A percentile compares a stretch with the other conserved stretches of the same genome.
Conservation (phyloP, 2,888 invertebrate species). For the Acanthosepion lycidas region DNA sequence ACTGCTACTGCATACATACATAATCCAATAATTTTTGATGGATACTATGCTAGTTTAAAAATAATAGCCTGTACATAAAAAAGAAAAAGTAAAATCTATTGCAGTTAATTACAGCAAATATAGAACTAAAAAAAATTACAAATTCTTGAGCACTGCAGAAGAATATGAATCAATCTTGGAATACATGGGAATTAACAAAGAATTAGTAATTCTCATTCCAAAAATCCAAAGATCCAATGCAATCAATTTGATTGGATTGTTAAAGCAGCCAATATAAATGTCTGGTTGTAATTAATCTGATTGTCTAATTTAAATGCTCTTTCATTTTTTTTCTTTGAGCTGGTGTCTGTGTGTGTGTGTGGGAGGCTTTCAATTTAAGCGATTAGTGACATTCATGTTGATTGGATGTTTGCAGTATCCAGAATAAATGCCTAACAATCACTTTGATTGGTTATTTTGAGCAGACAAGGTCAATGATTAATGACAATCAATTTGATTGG, state of each 20-base stretch:
- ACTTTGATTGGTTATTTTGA: not conserved
- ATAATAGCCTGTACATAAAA: not conserved
- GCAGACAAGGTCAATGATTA: constrained; percentile 7
- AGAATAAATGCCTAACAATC: not conserved
- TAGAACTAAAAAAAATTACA: not conserved
- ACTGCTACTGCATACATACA: too few relatives aligned
- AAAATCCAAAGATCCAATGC: not conserved
- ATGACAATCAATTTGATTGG: constrained; percentile 8
- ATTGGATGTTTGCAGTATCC: not conserved
- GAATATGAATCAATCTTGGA: not conserved
- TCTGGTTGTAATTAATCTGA: constrained; percentile 11
- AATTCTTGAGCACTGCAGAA: not conserved
- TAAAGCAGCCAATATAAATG: not conserved
- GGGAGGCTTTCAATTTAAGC: not conserved
- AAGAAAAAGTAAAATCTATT: not conserved
- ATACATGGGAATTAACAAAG: constrained; percentile 33
- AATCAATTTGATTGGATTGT: not conserved
- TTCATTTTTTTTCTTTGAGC: not conserved
- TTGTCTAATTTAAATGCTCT: not conserved
- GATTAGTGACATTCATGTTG: not conserved
- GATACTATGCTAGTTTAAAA: not conserved
- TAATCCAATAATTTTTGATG: too few relatives aligned
- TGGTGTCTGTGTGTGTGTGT: too few relatives aligned
- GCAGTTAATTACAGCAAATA: not conserved
- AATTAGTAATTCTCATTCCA: not conserved